These are phyloP conservation scores for Drosophila paulistorum DNA, from an alignment of 1,140 invertebrate genomes.

Conservation along the genomic window DNA sequence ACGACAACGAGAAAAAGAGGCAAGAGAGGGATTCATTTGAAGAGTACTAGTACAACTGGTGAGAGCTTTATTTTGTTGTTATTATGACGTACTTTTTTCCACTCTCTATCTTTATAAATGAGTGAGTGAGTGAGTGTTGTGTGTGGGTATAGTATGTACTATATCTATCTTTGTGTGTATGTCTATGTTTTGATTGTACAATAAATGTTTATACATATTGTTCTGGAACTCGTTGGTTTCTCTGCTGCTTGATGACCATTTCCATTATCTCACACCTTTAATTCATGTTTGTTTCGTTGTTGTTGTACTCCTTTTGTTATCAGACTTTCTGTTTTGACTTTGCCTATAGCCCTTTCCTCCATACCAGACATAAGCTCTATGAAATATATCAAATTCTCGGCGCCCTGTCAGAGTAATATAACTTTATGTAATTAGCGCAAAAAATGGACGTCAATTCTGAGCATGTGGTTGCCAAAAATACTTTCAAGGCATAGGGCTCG, in stretches of 20 bases:
- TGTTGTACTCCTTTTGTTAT: conserved; percentile 2
- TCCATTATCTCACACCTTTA: conserved; percentile 15
- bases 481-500: conserved; percentile 16
- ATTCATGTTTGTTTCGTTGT: neutral
- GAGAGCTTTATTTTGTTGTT: conserved; percentile 53
- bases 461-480: conserved; percentile 36
- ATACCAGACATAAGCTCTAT: neutral
- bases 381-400: neutral
- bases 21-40: neutral
- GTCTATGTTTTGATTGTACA: conserved; percentile 45
- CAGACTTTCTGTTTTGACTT: conserved; percentile 7
- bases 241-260: conserved; percentile 6
- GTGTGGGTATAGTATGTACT: conserved; percentile 7
- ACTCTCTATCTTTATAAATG: conserved; percentile 35
- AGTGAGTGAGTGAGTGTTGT: neutral
- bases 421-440: conserved; percentile 32
- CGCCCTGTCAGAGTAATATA: conserved; percentile 9
- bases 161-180: conserved; percentile 4
- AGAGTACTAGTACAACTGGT: conserved; percentile 51
- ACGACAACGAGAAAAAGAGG: neutral
- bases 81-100: conserved; percentile 32
- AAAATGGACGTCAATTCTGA: conserved; percentile 1
- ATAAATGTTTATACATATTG: conserved; percentile 39
- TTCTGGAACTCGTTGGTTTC: conserved; percentile 23
- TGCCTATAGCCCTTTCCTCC: neutral